phyloP scores from a whole-genome alignment of 1,140 invertebrate genomes.

The Acyrthosiphon pisum region DNA sequence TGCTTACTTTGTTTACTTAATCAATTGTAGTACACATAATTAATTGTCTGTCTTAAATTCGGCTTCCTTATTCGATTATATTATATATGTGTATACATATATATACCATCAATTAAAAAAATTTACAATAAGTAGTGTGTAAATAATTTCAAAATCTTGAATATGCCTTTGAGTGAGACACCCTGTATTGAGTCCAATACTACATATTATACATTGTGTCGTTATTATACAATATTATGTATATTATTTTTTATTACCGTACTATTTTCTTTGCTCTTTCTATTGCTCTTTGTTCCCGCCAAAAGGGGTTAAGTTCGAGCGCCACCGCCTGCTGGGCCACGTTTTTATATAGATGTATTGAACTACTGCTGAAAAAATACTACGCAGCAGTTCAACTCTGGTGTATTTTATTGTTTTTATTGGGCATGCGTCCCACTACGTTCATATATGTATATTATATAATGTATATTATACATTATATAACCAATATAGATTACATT shows the following conservation, averaged over 20 bases:
- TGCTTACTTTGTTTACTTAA: no score
- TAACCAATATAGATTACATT: neutral
- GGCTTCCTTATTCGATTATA: neutral
- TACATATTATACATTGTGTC: neutral
- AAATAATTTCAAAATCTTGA: neutral
- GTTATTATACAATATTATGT: neutral
- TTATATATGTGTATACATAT: neutral
- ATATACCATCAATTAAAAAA: neutral
- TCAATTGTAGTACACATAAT: no score
- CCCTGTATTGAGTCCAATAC: neutral
- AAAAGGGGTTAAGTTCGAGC: constrained; percentile 10
- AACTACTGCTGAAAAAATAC: neutral
- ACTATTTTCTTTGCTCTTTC: neutral
- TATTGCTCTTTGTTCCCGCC: neutral
- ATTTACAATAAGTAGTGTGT: neutral
- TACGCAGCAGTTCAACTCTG: neutral
- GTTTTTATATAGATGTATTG: neutral
- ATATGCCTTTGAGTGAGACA: neutral
- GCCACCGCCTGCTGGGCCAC: neutral
- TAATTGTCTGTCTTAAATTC: neutral
- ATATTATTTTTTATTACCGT: neutral
- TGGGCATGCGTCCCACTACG: neutral
- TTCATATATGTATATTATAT: neutral
- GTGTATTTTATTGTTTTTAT: neutral
- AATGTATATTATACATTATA: neutral